Base-by-base conservation (phyloP, 2,113 vertebrate species). In the Emydocephalus ijimae region DNA sequence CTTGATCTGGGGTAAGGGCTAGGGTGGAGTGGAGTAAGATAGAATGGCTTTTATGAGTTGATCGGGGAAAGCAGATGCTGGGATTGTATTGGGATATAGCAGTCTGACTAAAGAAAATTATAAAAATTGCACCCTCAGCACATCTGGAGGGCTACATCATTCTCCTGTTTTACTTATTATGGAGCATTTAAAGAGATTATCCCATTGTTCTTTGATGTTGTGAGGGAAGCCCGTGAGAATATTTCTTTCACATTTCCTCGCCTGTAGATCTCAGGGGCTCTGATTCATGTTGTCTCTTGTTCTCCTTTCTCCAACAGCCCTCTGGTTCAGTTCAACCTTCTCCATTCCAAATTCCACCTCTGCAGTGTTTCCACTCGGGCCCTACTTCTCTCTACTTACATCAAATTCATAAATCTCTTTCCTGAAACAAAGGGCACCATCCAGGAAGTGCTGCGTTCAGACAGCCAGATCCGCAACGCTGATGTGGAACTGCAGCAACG, bases 401-500 rank as follows among this genome's bases (percentile, higher is more conserved):
- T 99, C 97, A 99, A 99, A 96, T 99, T 99, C 93, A 99, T 99
- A 97, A 99, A 99, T 97, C 97, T 99, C 94, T 99, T 99, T 96
- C 99, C 99, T 1, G 98, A 99, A 98, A 99, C 98, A 93, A 99
- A 99, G 98, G 96, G 98, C 94, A 99, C 98, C 94, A 99, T 99
- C 97, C 99, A 99, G 91, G 99, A 98, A 3, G 99, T 99, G 87
- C 97, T 99, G 92, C 98, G 98, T 92, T 98, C 98, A 0, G 98
- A 99, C 97, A 98, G 98, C 96, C 99, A 99, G 97, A 98, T 99
- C 96, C 98, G 99, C 91, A 99, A 99, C 56, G 98, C 98, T 0
- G 99, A 99, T 0, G 99, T 99, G 94, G 99, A 99, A 96, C 97
- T 99, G 55, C 99, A 99, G 96, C 99, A 99, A 97, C 98, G 99